Conservation (phyloP, 2,797 vertebrate genomes). For the Serranus cabrilla region DNA sequence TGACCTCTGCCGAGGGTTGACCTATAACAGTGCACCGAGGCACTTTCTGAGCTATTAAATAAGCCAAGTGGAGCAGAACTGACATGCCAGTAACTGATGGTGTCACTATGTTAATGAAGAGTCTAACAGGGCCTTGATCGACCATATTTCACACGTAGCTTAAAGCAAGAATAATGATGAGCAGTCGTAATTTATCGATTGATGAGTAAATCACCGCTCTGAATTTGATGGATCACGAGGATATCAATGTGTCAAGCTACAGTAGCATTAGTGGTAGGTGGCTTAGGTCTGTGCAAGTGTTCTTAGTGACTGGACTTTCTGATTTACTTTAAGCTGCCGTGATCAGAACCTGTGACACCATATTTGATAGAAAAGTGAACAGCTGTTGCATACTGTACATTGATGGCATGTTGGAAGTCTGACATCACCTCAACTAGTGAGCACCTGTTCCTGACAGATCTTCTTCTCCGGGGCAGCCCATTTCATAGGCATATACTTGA, state of each 20-base stretch:
- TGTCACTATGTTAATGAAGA: slow-evolving; percentile 12
- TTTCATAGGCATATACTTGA: background rate
- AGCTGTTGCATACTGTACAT: background rate
- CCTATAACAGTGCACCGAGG: background rate
- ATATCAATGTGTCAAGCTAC: background rate
- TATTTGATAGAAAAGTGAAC: slow-evolving; percentile 1
- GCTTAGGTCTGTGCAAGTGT: background rate
- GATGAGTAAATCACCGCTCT: slow-evolving; percentile 1
- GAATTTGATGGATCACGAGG: background rate
- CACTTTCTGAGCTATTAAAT: slow-evolving; percentile 28
- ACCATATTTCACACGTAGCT: slow-evolving; percentile 8
- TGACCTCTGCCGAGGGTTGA: slow-evolving; percentile 45
- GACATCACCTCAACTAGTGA: background rate
- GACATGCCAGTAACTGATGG: slow-evolving; percentile 23
- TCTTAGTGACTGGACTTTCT: background rate
- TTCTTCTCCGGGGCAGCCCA: background rate
- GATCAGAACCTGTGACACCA: background rate
- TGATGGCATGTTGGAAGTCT: background rate
- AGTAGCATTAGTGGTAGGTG: background rate
- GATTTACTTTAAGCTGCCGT: background rate
- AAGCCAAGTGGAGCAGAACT: background rate
- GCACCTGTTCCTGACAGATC: background rate
- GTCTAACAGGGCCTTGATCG: slow-evolving; percentile 23
- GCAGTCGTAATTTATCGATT: slow-evolving; percentile 3
- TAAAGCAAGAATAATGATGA: slow-evolving; percentile 10